phyloP scores from a whole-genome alignment of 2,113 vertebrate species.

The Empidonax traillii region DNA sequence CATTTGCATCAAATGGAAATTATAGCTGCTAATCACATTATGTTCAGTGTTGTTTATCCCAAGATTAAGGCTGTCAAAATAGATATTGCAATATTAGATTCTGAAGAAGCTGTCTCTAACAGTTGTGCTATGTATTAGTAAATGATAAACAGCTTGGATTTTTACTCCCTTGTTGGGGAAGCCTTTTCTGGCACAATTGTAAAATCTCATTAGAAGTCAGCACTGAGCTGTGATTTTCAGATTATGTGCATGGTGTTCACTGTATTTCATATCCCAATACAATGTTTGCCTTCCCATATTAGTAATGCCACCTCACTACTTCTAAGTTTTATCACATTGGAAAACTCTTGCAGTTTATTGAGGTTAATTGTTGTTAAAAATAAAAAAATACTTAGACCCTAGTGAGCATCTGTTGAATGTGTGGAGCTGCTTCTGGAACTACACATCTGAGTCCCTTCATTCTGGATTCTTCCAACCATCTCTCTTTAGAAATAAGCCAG shows the following conservation, averaged over 20 bases:
- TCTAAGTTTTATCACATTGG: not conserved
- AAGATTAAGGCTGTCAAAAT: not conserved
- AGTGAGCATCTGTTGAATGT: not conserved
- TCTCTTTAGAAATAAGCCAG: not conserved
- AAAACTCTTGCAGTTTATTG: not conserved
- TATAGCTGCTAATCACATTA: slow-evolving; percentile 36
- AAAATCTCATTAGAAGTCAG: slow-evolving; percentile 36
- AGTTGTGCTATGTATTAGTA: not conserved
- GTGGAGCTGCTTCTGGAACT: not conserved
- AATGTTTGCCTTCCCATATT: not conserved
- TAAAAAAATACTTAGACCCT: not conserved
- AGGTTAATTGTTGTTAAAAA: not conserved
- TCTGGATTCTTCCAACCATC: not conserved
- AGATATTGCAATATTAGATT: not conserved
- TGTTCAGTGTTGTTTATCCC: slow-evolving; percentile 5
- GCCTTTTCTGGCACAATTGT: not conserved
- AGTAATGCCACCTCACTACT: not conserved
- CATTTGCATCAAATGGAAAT: not conserved
- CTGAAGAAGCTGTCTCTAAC: not conserved
- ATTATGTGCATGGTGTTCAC: not conserved
- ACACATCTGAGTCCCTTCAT: not conserved
- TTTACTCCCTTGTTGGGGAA: slow-evolving; percentile 29
- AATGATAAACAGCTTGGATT: slow-evolving; percentile 1
- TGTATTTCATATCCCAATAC: not conserved
- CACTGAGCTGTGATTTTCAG: not conserved